phyloP scores from a whole-genome alignment of 2,888 invertebrate genomes.

The Tineola bisselliella region DNA sequence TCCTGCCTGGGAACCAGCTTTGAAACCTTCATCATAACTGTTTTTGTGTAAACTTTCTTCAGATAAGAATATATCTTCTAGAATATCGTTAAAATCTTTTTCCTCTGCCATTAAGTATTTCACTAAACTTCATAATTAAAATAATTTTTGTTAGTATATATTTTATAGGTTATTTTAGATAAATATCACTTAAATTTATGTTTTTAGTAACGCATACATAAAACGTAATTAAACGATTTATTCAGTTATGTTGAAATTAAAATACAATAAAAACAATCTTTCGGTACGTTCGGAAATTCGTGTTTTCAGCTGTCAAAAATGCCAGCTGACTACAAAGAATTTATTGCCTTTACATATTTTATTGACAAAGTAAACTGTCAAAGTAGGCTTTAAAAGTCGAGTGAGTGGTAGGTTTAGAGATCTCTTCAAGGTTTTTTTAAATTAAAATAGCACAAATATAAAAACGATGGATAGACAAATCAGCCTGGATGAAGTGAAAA shows the following conservation, averaged over 20 bases:
- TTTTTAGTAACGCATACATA: not conserved
- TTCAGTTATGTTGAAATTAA: too few relatives aligned
- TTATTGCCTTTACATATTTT: too few relatives aligned
- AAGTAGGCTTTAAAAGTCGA: too few relatives aligned
- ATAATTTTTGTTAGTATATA: not conserved
- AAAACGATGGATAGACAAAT: conserved; percentile 42
- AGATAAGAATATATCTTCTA: conserved; percentile 75
- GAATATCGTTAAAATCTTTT: conserved; percentile 77
- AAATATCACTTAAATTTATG: not conserved
- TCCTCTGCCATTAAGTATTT: conserved; percentile 45
- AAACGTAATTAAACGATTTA: not conserved
- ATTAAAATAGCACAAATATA: not conserved
- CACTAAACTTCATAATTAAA: not conserved
- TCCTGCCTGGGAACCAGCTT: conserved; percentile 69
- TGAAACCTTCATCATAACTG: conserved; percentile 76
- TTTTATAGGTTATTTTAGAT: not conserved
- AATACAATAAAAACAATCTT: too few relatives aligned
- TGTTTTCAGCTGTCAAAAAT: too few relatives aligned
- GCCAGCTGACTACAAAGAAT: too few relatives aligned
- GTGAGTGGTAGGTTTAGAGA: not conserved
- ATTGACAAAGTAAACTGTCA: too few relatives aligned
- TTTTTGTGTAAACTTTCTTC: conserved; percentile 73
- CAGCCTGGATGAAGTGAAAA: conserved; percentile 72
- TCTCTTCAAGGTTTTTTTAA: not conserved
- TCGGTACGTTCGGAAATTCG: too few relatives aligned